Percentiles rank a stretch among this genome's conserved stretches.
These are phyloP conservation scores for Nephila pilipes DNA, from an alignment of 1,140 invertebrate genomes.

Conservation along the genomic window DNA sequence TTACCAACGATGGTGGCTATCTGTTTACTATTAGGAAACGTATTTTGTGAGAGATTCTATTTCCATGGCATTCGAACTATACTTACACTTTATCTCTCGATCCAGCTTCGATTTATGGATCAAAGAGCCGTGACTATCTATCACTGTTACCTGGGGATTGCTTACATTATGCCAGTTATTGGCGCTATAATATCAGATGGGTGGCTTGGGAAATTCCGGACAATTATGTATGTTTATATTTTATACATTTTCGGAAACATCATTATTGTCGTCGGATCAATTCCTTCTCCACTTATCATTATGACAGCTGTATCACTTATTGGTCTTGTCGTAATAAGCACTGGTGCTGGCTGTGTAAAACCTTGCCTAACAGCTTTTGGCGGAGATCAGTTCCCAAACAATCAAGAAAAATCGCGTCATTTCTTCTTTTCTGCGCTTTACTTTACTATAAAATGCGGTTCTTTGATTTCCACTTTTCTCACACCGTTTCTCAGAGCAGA, in stretches of 20 bases:
- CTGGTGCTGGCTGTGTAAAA: conserved; percentile 98
- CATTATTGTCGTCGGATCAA: conserved; percentile 85
- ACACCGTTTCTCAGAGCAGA: conserved; percentile 16
- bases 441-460: conserved; percentile 81
- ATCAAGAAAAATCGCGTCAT: conserved; percentile 79
- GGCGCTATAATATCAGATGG: conserved; percentile 95
- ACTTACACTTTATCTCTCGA: conserved; percentile 89
- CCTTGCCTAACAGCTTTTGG: conserved; percentile 98
- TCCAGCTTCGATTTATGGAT: conserved; percentile 86
- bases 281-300: background rate
- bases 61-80: conserved; percentile 90
- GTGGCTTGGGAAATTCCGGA: conserved; percentile 90
- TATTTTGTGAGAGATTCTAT: conserved; percentile 97
- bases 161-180: conserved; percentile 92
- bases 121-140: conserved; percentile 89
- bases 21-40: conserved; percentile 96
- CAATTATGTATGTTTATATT: conserved; percentile 84
- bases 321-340: conserved; percentile 88
- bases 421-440: conserved; percentile 80
- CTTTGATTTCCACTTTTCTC: conserved; percentile 81
- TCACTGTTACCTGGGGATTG: conserved; percentile 89
- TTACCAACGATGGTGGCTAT: conserved; percentile 82
- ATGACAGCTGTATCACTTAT: conserved; percentile 85
- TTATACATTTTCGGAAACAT: conserved; percentile 93
- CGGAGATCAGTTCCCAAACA: conserved; percentile 93